phyloP scores from a whole-genome alignment of 2,113 vertebrate species.

The Gila orcuttii region DNA sequence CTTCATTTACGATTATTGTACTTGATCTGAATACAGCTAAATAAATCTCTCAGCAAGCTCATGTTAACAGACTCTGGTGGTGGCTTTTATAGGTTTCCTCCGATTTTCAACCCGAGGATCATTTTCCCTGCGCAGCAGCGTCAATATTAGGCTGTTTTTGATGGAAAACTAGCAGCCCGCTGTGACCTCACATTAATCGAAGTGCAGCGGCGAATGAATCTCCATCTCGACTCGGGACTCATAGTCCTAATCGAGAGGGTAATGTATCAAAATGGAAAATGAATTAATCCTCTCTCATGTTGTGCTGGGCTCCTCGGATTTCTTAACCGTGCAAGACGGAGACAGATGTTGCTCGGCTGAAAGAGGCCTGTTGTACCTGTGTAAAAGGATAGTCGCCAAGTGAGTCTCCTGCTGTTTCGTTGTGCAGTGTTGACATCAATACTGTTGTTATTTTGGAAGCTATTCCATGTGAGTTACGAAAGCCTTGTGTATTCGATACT shows the following conservation, averaged over 20 bases:
- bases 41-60: conserved; percentile 60
- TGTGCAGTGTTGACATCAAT: conserved; percentile 43
- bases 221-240: conserved; percentile 30
- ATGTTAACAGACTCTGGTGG: conserved; percentile 53
- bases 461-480: conserved; percentile 35
- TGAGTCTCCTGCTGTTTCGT: conserved; percentile 30
- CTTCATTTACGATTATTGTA: conserved; percentile 51
- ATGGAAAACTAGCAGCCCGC: conserved; percentile 46
- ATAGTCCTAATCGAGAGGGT: conserved; percentile 36
- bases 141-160: conserved; percentile 43
- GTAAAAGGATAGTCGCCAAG: conserved; percentile 52
- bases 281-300: conserved; percentile 47
- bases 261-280: conserved; percentile 50
- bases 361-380: conserved; percentile 40
- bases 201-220: conserved; percentile 34
- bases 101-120: conserved; percentile 45
- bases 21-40: conserved; percentile 53
- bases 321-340: conserved; percentile 47
- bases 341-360: conserved; percentile 46
- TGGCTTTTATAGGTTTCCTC: conserved; percentile 51
- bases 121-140: conserved; percentile 38
- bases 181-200: conserved; percentile 49
- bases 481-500: conserved; percentile 8
- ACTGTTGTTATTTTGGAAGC: conserved; percentile 52
- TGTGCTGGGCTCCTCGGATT: conserved; percentile 29